A percentile compares a stretch with the other conserved stretches of the same genome.
Conservation (phyloP, 2,113 vertebrate species). For the Pardalotus punctatus region DNA sequence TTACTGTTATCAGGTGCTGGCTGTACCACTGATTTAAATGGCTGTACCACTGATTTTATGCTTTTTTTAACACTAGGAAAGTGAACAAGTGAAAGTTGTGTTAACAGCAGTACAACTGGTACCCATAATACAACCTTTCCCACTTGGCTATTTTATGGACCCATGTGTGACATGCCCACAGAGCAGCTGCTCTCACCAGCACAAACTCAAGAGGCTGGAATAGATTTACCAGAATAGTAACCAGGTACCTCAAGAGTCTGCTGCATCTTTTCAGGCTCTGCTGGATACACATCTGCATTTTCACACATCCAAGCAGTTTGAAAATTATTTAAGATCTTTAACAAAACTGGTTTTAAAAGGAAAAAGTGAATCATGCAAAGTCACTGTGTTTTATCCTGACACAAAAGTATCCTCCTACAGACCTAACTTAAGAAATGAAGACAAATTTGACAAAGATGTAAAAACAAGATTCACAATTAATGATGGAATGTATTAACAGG, state of each 20-base stretch:
- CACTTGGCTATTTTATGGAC: not conserved
- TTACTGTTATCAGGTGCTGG: not conserved
- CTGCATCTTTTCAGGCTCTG: not conserved
- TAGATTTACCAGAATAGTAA: not conserved
- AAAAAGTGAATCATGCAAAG: slow-evolving; percentile 25
- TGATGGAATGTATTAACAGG: not conserved
- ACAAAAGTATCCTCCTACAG: slow-evolving; percentile 25
- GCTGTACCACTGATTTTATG: not conserved
- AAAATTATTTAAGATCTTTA: not conserved
- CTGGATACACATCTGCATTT: not conserved
- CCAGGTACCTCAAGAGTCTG: not conserved
- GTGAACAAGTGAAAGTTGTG: not conserved
- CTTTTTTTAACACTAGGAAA: not conserved
- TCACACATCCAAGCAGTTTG: not conserved
- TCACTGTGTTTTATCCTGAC: slow-evolving; percentile 22
- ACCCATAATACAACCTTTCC: not conserved
- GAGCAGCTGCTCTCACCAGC: not conserved
- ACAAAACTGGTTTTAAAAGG: slow-evolving; percentile 6
- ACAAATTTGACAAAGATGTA: slow-evolving; percentile 21
- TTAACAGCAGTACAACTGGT: not conserved
- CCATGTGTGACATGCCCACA: not conserved
- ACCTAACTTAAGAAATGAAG: slow-evolving; percentile 16
- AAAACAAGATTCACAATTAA: slow-evolving; percentile 17
- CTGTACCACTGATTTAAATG: not conserved
- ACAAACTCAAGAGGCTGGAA: not conserved